These are phyloP conservation scores for Clostera curtula DNA, from an alignment of 2,888 invertebrate species.

Conservation along the genomic window DNA sequence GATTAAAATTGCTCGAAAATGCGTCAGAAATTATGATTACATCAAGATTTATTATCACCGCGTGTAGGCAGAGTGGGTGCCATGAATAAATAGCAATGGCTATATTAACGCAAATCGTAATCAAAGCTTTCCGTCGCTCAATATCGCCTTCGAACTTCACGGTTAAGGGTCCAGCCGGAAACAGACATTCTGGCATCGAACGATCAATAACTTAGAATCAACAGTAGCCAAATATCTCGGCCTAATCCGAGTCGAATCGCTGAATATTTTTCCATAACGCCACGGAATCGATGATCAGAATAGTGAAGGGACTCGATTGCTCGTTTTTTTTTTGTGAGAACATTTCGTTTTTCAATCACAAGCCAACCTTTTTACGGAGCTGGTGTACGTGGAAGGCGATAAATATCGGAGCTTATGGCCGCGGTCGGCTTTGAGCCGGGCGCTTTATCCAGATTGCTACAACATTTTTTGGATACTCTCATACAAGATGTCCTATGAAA, in stretches of 20 bases:
- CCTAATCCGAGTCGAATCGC: slow-evolving; percentile 65
- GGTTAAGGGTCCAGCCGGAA: slow-evolving; percentile 6
- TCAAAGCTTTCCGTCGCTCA: slow-evolving; percentile 36
- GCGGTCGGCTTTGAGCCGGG: slow-evolving; percentile 60
- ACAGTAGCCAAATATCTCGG: slow-evolving; percentile 60
- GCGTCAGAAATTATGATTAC: slow-evolving; percentile 29
- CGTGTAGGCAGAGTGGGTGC: slow-evolving; percentile 19
- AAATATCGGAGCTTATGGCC: slow-evolving; percentile 65
- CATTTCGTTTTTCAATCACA: slow-evolving; percentile 63
- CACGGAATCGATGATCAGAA: slow-evolving; percentile 24
- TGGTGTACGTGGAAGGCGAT: slow-evolving; percentile 48
- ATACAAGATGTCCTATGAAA: no score
- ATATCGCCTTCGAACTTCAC: slow-evolving; percentile 20
- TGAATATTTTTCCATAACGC: slow-evolving; percentile 62
- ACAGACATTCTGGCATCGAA: slow-evolving; percentile 22
- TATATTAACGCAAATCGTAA: slow-evolving; percentile 53
- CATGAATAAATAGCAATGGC: slow-evolving; percentile 15
- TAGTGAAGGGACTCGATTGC: slow-evolving; percentile 24
- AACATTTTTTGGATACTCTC: slow-evolving; percentile 26
- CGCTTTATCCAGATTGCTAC: slow-evolving; percentile 47
- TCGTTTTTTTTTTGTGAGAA: slow-evolving; percentile 54
- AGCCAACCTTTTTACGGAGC: slow-evolving; percentile 54
- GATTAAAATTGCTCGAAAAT: slow-evolving; percentile 38
- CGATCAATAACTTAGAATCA: slow-evolving; percentile 62
- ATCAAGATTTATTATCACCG: slow-evolving; percentile 14